Conservation (phyloP, 2,888 invertebrate species). For the Brachyptera putata region DNA sequence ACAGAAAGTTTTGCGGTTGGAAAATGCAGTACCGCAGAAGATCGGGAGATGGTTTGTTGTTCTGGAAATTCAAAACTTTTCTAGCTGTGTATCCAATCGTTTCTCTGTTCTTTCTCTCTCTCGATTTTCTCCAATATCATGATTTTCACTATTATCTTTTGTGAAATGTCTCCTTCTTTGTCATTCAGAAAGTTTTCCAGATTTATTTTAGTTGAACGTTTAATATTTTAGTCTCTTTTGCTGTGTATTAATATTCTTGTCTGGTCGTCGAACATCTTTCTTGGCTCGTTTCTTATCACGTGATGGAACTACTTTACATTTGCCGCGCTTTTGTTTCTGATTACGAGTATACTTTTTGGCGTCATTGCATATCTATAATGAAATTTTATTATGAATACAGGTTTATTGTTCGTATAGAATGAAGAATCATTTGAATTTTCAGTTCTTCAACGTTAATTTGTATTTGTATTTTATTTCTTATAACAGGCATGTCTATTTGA, state of each 20-base stretch:
- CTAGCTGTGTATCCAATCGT: background rate
- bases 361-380: slow-evolving; percentile 4
- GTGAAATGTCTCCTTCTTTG: background rate
- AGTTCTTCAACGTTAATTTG: too few species aligned
- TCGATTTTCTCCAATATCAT: too few species aligned
- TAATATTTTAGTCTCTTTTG: slow-evolving; percentile 9
- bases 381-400: slow-evolving; percentile 9
- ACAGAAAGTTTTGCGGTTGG: slow-evolving; percentile 23
- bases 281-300: slow-evolving; percentile 13
- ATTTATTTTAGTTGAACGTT: background rate
- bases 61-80: slow-evolving; percentile 4
- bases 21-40: background rate
- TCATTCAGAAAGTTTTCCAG: background rate
- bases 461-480: too few species aligned
- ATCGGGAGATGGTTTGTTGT: slow-evolving; percentile 16
- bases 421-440: too few species aligned
- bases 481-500: too few species aligned
- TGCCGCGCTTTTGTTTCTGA: background rate
- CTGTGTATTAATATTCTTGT: slow-evolving; percentile 13
- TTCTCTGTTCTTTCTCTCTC: background rate
- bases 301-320: slow-evolving; percentile 3
- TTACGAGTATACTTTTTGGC: background rate
- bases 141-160: too few species aligned
- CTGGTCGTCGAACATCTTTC: slow-evolving; percentile 8
- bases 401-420: background rate